Evolutionary conservation across 2,797 vertebrate species (phyloP).

Genomic region (Scolopax bukidnonensis): DNA sequence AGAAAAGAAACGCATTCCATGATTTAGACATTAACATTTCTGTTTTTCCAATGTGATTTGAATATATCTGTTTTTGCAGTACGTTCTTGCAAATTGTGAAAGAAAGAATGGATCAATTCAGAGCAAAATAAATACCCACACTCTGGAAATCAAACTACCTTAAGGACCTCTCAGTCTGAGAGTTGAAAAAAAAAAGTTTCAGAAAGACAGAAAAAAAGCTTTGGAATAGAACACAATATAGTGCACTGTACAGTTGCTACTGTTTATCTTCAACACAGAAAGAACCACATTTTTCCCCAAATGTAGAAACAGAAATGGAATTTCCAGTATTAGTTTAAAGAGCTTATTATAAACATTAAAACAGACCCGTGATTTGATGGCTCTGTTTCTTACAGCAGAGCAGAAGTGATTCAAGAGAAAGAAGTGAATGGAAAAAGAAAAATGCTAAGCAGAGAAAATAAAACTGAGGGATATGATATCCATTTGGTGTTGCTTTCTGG

Average conservation of each 20-base stretch:
- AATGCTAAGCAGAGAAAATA: neutral
- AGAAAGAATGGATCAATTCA: neutral
- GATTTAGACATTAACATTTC: neutral
- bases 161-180: neutral
- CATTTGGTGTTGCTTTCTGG: neutral
- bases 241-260: neutral
- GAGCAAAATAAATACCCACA: neutral
- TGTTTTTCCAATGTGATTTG: neutral
- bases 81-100: neutral
- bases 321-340: neutral
- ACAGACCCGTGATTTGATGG: neutral
- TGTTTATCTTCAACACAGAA: neutral
- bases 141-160: neutral
- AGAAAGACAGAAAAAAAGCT: neutral
- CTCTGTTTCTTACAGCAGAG: neutral
- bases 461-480: neutral
- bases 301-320: neutral
- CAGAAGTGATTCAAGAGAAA: neutral
- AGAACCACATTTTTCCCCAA: neutral
- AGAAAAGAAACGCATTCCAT: neutral
- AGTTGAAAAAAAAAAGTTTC: neutral
- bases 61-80: neutral
- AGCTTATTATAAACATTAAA: neutral
- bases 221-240: neutral
- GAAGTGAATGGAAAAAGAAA: neutral